Base-by-base conservation (phyloP, 92 coral and sea anemone species). In the Pocillopora meandrina region DNA sequence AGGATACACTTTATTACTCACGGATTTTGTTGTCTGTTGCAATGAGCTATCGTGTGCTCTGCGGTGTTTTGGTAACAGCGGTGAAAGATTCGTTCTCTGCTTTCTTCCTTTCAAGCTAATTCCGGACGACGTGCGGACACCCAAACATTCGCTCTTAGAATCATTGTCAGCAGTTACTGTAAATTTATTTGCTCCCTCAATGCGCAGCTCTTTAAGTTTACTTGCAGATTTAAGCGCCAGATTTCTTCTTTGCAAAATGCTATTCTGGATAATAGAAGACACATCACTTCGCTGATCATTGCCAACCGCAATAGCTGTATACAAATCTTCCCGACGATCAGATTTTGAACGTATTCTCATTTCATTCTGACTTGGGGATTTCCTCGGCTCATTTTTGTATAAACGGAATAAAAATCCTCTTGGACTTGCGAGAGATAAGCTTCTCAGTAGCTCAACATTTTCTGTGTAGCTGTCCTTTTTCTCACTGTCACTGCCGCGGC, bases 391-490 rank as follows among this genome's bases (percentile, higher is more conserved):
- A 12, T 64, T 73, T 52, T 83, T 83, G 74, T 83, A 61, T 34
- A 83, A 74, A 63, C 74, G 72, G 77, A 83, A 83, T 49, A 83
- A 62, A 72, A 83, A 83, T 26, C 80, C 86, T 17, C 86, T 33
- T 15, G 86, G 86, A 57, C 86, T 73, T 31, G 42, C 86, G 2
- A 83, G 56, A 64, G 86, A 72, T 36, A 83, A 49, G 17, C 56
- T 21, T 55, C 80, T 49, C 17, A 52, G 74, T 17, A 74, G 80
- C 70, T 83, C 86, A 64, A 65, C 23, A 23, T 62, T 65, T 62
- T 83, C 52, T 9, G 49, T 18, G 49, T 73, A 83, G 61, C 80
- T 31, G 74, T 18, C 19, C 64, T 20, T 63, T 62, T 60, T 83
- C 12, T 5, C 74, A 1, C 26, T 56, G 10, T 1, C 49, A 31